phyloP scores from a whole-genome alignment of 2,888 invertebrate genomes.

The Schizaphis graminum region DNA sequence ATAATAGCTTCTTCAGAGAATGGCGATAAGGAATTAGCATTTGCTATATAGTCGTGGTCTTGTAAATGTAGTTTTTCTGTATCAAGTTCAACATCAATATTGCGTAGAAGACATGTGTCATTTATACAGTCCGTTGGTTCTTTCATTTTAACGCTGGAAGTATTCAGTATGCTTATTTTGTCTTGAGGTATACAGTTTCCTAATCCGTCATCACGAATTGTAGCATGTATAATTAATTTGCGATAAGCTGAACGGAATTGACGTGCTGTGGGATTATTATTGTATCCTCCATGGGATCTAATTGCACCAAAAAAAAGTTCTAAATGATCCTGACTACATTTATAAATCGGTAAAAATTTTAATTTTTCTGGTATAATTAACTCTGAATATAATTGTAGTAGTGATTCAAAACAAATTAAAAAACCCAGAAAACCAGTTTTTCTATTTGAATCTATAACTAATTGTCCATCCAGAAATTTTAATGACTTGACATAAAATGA shows the following conservation, averaged over 20 bases:
- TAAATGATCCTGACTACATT: conserved; percentile 54
- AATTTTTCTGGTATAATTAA: conserved; percentile 26
- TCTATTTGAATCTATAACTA: conserved; percentile 24
- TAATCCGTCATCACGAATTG: conserved; percentile 47
- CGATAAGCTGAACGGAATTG: conserved; percentile 41
- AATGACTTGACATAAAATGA: conserved; percentile 34
- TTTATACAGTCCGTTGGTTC: conserved; percentile 15
- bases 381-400: background rate
- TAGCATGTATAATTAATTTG: conserved; percentile 39
- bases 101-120: conserved; percentile 23
- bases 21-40: conserved; percentile 39
- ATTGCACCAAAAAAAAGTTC: conserved; percentile 52
- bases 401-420: conserved; percentile 26
- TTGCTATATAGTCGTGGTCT: conserved; percentile 47
- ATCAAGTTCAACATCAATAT: conserved; percentile 52
- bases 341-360: conserved; percentile 46
- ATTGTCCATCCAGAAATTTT: conserved; percentile 40
- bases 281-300: conserved; percentile 38
- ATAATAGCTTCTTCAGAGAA: conserved; percentile 52
- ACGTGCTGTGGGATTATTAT: conserved; percentile 58
- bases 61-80: conserved; percentile 41
- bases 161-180: conserved; percentile 40
- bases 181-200: conserved; percentile 55
- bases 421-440: conserved; percentile 53
- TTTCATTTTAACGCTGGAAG: conserved; percentile 13